Evolutionary conservation across 2,113 vertebrate species (phyloP), one percentile per base, ranked within the genome.

Genomic region (Ptyas mucosa): DNA sequence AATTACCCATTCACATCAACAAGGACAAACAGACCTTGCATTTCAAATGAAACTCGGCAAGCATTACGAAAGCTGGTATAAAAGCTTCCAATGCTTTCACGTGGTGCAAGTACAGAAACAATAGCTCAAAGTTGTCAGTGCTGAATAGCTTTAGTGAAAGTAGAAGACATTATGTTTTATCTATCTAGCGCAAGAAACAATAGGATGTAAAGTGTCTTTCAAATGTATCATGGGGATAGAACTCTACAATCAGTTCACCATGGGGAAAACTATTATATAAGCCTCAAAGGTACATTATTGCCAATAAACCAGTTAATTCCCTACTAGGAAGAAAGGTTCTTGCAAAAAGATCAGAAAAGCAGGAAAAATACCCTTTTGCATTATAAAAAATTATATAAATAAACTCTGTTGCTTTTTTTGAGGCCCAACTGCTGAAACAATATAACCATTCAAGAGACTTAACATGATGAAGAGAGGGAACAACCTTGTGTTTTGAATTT

Each of bases 1-100:
- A 95, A 93, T 97, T 96, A 95, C 94, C 46, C 93, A 91, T 97
- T 94, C 86, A 87, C 91, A 61, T 94, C 92, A 97, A 92, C 90
- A 96, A 96, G 95, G 94, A 96, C 94, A 96, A 95, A 94, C 49
- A 96, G 94, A 94, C 20, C 92, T 96, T 94, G 91, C 90, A 96
- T 97, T 93, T 94, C 91, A 94, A 95, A 93, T 95, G 89, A 95
- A 92, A 93, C 46, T 46, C 94, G 87, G 58, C 20, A 95, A 96
- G 18, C 24, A 91, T 26, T 85, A 94, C 61, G 91, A 95, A 94
- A 95, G 43, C 61, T 51, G 53, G 61, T 54, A 92, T 95, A 58
- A 93, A 94, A 34, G 64, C 92, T 91, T 94, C 88, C 92, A 92
- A 34, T 90, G 39, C 52, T 93, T 88, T 94, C 51, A 53, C 91